Evolutionary conservation across 1,140 invertebrate genomes (phyloP), one percentile per base, ranked within the genome.

Genomic region (Paraescarpia echinospica): DNA sequence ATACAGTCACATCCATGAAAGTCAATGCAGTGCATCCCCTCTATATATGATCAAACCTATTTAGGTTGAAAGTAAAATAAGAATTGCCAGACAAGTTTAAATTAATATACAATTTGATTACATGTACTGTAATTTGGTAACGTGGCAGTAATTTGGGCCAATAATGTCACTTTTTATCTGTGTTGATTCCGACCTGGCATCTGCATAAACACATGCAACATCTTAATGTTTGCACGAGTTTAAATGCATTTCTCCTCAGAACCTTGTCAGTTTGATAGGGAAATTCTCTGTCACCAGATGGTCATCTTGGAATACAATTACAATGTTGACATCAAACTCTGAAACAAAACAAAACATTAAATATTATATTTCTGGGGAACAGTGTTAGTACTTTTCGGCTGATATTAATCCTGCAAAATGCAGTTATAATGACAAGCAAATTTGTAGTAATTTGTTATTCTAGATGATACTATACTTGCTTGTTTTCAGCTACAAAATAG

Each of bases 291-390:
- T 99, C 14, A 99, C 98, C 41, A 99, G 97, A 95, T 98, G 98
- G 95, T 99, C 98, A 96, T 99, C 98, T 95, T 98, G 97, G 95
- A 99, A 99, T 77, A 99, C 97, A 34, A 99, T 97, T 0, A 99
- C 98, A 92, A 99, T 97, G 96, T 99, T 99, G 0, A 99, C 96
- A 96, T 99, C 98, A 97, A 99, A 99, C 96, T 99, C 99, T 99
- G 97, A 93, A 98, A 97, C 95, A 95, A 95, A 95, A 96, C 95
- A 95, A 94, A 41, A 41, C 41, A 41, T 41, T 4, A 41, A 41
- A 41, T 41, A 41, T 41, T 41, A 12, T 41, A 41, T 41, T 41
- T 41, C 41, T 41, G 41, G 12, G 41, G 12, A 12, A 41, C 41
- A 93, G 48, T 41, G 89, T 93, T 77, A 94, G 48, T 91, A 35